Evolutionary conservation across 2,113 vertebrate species (phyloP), one percentile per base, ranked within the genome.

Genomic region (Nycticryphes semicollaris): DNA sequence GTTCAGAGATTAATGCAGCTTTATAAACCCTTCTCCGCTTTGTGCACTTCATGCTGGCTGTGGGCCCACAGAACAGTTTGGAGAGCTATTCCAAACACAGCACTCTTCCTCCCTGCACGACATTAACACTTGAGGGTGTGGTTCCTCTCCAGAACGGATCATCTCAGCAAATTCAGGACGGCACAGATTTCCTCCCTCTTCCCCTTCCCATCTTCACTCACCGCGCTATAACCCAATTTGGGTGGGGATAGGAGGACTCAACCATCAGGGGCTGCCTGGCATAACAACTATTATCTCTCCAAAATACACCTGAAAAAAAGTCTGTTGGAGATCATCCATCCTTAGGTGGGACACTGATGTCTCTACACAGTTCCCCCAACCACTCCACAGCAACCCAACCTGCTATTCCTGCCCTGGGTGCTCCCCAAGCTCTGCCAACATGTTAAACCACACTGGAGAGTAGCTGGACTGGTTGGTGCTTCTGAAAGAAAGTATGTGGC

Each of bases 51-150:
- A 12, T 0, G 4, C 6, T 95, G 96, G 96, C 96, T 23, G 19
- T 3, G 6, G 67, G 90, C 95, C 86, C 80, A 4, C 1, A 10
- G 79, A 20, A 48, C 12, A 37, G 83, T 9, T 12, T 30, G 56
- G 0, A 35, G 83, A 89, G 92, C 83, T 66, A 37, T 47, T 89
- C 80, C 94, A 95, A 93, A 91, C 66, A 60, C 79, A 27, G 79
- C 3, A 35, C 59, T 64, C n/a, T 6, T 90, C 79, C 92, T 94
- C 90, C 90, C 82, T 37, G 83, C 7, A 21, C 28, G 80, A 62
- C 39, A 15, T 94, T 87, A 93, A 94, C 95, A 10, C 95, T 96
- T 68, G 51, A 84, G 89, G 94, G 96, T 89, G 94, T 8, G 89
- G 76, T 62, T 83, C 31, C 31, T 21, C 43, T 43, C 60, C 87